Evolutionary conservation across 1,140 invertebrate species (phyloP).

Genomic region (Phthorimaea operculella): DNA sequence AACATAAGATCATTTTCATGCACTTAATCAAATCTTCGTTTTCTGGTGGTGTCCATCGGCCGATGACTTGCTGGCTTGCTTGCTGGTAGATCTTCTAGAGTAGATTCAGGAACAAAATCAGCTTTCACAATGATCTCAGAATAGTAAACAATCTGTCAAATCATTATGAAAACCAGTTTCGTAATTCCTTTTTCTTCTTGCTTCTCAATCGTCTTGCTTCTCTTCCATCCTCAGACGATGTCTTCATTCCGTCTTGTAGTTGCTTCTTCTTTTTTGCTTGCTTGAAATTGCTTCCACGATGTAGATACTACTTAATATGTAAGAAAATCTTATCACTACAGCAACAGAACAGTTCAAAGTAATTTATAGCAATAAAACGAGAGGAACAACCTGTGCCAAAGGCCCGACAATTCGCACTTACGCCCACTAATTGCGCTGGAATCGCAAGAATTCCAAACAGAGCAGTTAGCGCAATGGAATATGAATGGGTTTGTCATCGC

Average conservation of each 20-base stretch:
- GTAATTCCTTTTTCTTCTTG: slow-evolving; percentile 63
- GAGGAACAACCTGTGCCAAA: no score
- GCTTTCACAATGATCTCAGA: slow-evolving; percentile 96
- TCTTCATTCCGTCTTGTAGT: neutral
- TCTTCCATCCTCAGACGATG: neutral
- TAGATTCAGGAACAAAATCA: slow-evolving; percentile 80
- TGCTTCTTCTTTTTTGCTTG: no score
- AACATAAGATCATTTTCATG: no score
- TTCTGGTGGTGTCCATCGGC: no score
- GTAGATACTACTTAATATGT: no score
- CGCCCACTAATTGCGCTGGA: slow-evolving; percentile 21
- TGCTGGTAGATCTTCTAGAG: slow-evolving; percentile 21
- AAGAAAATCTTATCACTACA: no score
- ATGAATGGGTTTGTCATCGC: slow-evolving; percentile 63
- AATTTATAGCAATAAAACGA: no score
- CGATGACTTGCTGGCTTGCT: no score
- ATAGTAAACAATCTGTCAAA: slow-evolving; percentile 84
- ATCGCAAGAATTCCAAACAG: slow-evolving; percentile 34
- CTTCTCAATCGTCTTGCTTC: slow-evolving; percentile 13
- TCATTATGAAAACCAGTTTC: slow-evolving; percentile 94
- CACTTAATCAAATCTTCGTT: no score
- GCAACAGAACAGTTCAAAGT: no score
- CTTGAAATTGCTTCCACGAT: no score
- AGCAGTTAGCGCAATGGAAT: slow-evolving; percentile 38
- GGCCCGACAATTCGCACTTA: neutral